phyloP scores from a whole-genome alignment of 2,113 vertebrate genomes.

The Leptocoma aspasia region DNA sequence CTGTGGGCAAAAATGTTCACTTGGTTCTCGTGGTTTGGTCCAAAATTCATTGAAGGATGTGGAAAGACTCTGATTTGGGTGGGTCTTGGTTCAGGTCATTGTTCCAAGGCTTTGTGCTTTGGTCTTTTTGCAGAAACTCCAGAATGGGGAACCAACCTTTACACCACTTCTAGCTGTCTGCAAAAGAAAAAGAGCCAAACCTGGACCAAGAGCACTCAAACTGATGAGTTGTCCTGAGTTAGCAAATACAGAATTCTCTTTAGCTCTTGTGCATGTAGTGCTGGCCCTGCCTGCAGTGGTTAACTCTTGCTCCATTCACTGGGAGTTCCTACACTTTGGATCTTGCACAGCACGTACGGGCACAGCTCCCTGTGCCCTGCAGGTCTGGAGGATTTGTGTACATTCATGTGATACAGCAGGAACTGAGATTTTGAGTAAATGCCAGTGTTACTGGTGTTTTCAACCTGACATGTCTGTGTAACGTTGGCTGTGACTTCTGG shows the following conservation, averaged over 20 bases:
- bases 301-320: background rate
- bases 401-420: background rate
- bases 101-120: background rate
- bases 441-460: background rate
- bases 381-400: background rate
- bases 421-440: background rate
- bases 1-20: background rate
- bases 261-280: background rate
- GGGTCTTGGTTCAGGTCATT: background rate
- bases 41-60: background rate
- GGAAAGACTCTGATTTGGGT: background rate
- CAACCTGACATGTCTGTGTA: background rate
- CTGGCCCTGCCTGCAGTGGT: background rate
- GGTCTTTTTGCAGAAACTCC: background rate
- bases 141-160: background rate
- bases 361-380: background rate
- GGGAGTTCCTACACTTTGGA: background rate
- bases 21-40: background rate
- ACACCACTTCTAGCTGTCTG: background rate
- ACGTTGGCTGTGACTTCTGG: background rate
- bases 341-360: accelerated
- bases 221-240: background rate
- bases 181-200: background rate
- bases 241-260: background rate
- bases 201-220: background rate